These are phyloP conservation scores for Esox lucius DNA, from an alignment of 2,797 vertebrate genomes.

Conservation along the genomic window DNA sequence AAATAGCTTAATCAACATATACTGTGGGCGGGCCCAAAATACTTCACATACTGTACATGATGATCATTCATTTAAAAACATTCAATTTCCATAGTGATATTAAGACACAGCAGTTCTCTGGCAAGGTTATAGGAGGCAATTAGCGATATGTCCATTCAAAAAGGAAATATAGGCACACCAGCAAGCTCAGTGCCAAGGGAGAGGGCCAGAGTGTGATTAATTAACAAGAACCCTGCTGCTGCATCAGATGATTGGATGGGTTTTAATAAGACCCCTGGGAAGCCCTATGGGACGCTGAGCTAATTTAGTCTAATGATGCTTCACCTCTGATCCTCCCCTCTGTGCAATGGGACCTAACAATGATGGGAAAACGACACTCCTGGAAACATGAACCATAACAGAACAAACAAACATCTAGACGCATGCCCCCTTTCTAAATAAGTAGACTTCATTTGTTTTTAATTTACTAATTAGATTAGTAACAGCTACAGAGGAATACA, in stretches of 20 bases:
- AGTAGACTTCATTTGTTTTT: not conserved
- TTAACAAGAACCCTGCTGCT: slow-evolving; percentile 39
- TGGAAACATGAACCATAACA: not conserved
- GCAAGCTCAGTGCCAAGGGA: slow-evolving; percentile 58
- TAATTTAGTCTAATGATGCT: slow-evolving; percentile 26
- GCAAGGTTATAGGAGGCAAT: not conserved
- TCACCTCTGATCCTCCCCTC: not conserved
- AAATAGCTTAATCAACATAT: not conserved
- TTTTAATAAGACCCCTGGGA: slow-evolving; percentile 34
- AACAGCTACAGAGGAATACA: not conserved
- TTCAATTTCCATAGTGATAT: not conserved
- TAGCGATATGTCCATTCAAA: slow-evolving; percentile 4
- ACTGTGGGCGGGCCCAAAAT: not conserved
- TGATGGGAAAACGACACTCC: not conserved
- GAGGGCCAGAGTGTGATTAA: slow-evolving; percentile 44
- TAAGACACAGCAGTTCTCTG: not conserved
- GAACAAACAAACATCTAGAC: not conserved
- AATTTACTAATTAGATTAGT: not conserved
- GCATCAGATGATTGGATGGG: slow-evolving; percentile 38
- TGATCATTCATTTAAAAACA: not conserved
- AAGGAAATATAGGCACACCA: slow-evolving; percentile 35
- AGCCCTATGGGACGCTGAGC: slow-evolving; percentile 18
- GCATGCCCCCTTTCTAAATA: not conserved
- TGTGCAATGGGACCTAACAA: slow-evolving; percentile 5
- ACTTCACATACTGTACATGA: not conserved